phyloP scores from a whole-genome alignment of 1,140 invertebrate genomes.

The Pseudomyrmex sp. region DNA sequence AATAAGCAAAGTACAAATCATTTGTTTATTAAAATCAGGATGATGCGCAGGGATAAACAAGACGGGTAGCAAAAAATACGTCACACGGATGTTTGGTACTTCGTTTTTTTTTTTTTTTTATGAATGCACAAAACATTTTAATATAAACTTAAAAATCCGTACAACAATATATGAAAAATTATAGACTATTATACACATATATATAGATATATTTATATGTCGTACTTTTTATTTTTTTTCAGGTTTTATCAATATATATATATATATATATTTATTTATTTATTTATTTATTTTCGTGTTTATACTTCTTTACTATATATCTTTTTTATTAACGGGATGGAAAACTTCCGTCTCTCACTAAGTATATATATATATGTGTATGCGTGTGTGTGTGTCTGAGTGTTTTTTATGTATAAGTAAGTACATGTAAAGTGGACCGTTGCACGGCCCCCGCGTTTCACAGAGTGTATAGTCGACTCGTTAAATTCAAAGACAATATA shows the following conservation, averaged over 20 bases:
- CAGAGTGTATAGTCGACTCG: constrained; percentile 56
- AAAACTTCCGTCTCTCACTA: constrained; percentile 88
- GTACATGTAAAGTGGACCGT: constrained; percentile 73
- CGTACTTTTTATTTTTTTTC: constrained; percentile 67
- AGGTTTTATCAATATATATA: constrained; percentile 58
- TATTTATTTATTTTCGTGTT: constrained; percentile 58
- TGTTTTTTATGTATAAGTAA: constrained; percentile 55
- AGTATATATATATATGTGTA: constrained; percentile 77
- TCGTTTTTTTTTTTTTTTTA: constrained; percentile 72
- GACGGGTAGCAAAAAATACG: constrained; percentile 26
- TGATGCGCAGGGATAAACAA: not conserved
- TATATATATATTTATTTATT: constrained; percentile 60
- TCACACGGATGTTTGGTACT: constrained; percentile 40
- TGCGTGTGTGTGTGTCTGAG: constrained; percentile 3
- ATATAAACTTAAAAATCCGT: constrained; percentile 94
- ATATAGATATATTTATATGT: constrained; percentile 74
- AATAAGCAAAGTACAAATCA: too few relatives aligned
- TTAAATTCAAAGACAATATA: constrained; percentile 44
- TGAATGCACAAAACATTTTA: constrained; percentile 91
- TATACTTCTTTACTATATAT: constrained; percentile 44
- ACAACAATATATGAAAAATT: constrained; percentile 92
- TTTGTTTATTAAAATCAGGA: not conserved
- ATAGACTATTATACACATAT: constrained; percentile 89
- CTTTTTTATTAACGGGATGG: constrained; percentile 85
- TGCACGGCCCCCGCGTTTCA: constrained; percentile 63